Base-by-base conservation (phyloP, 1,140 invertebrate genomes). In the Drosophila sulfurigaster region DNA sequence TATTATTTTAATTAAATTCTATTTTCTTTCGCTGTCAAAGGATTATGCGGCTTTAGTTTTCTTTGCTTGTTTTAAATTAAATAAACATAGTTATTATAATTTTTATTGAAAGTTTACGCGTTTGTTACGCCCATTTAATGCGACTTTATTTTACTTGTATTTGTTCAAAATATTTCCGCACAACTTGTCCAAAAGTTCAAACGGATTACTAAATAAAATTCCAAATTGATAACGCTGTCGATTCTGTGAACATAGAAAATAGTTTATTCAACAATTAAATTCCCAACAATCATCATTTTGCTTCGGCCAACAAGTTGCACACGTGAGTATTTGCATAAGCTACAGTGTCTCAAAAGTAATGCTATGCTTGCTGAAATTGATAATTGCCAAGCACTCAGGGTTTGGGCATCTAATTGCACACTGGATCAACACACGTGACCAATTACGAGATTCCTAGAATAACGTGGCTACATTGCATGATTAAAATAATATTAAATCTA, bases 91-190 rank as follows among this genome's bases (percentile, higher is more conserved):
- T 41, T 58, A 7, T 64, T 59, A 45, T 62, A 58, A 58, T 56
- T 74, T 63, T 78, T 74, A 73, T 64, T 58, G 43, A 66, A 51
- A 70, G 45, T 65, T 78, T 52, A 78, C 74, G 68, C 54, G 62
- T 56, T 66, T 72, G 49, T 65, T 60, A 30, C 49, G 20, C 52
- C 6, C n/a, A 75, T 46, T 63, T 70, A 59, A 77, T 73, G 59
- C 59, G 32, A 62, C 38, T 43, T 60, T 59, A n/a, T 72, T 80
- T 76, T 74, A 76, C 15, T 68, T 78, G 60, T 80, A 70, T 66
- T 60, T 59, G 70, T 78, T 67, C 48, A 51, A 63, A 58, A 46
- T 45, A 41, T 30, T 11, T 15, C 46, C 16, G 10, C 48, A 43
- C 30, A 38, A 52, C 57, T 69, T 65, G 71, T 74, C 60, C 7